phyloP scores from a whole-genome alignment of 2,888 invertebrate species.

The Cosmopolites sordidus region DNA sequence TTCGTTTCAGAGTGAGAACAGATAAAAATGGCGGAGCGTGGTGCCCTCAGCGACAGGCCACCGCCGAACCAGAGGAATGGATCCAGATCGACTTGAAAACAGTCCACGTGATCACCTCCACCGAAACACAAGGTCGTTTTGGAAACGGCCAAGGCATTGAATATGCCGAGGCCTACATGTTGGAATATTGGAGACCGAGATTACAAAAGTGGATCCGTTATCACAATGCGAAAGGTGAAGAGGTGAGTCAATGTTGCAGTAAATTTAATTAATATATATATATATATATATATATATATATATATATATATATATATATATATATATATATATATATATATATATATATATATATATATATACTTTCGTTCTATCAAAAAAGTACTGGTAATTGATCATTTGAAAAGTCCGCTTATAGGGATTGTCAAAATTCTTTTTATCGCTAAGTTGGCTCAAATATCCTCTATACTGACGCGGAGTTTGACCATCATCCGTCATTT shows the following conservation, averaged over 20 bases:
- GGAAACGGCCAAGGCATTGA: slow-evolving; percentile 89
- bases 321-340: too few species aligned
- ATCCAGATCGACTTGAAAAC: slow-evolving; percentile 74
- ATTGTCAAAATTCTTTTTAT: too few species aligned
- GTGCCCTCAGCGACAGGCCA: slow-evolving; percentile 85
- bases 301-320: too few species aligned
- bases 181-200: slow-evolving; percentile 81
- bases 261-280: not conserved
- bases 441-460: too few species aligned
- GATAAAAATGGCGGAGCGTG: slow-evolving; percentile 87
- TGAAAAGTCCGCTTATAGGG: too few species aligned
- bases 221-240: slow-evolving; percentile 67
- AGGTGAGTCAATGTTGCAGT: slow-evolving; percentile 55
- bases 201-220: slow-evolving; percentile 80
- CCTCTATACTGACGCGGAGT: too few species aligned
- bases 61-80: slow-evolving; percentile 72
- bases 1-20: slow-evolving; percentile 66
- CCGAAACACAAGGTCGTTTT: slow-evolving; percentile 83
- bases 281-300: too few species aligned
- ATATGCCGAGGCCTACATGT: slow-evolving; percentile 76
- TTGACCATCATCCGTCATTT: too few species aligned
- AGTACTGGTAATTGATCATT: too few species aligned
- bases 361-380: too few species aligned
- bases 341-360: too few species aligned
- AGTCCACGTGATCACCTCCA: slow-evolving; percentile 79